Base-by-base conservation (phyloP, 2,888 invertebrate genomes). In the Eupelmus urozonus region DNA sequence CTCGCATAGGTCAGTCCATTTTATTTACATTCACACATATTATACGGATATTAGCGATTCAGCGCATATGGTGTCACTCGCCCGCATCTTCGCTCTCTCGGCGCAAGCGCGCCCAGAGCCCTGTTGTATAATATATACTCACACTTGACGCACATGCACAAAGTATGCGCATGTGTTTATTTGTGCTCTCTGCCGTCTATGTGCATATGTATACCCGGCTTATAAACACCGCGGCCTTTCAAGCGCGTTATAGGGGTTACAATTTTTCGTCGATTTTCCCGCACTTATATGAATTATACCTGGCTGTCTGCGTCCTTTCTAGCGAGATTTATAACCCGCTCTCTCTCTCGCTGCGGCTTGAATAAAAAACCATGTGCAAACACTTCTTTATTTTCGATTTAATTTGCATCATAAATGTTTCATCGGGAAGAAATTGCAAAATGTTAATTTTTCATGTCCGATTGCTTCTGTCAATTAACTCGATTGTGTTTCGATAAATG, bases 1-100 rank as follows among this genome's bases (percentile, higher is more conserved):
- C 55, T 42, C 63, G 5, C 40, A 34, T 34, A 34, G 34, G 34
- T 34, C 34, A 34, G 82, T 82, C 82, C 82, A 82, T 81, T 83
- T 84, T 80, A 85, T 84, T 83, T 84, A 84, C 85, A 82, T 84
- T 85, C 85, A 82, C 84, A 74, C 79, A 83, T 85, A 86, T 87
- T 85, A 85, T 85, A 76, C 70, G 70, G 82, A 85, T 87, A 86
- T 87, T 87, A 87, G 85, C 84, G 84, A 87, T 87, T 87, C 86
- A 85, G 83, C 84, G 83, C 85, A 87, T 87, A 86, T 85, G 85
- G 84, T 85, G 86, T 86, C 87, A 85, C 82, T 85, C 84, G 87
- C 87, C 87, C 87, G 87, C 87, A 87, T 87, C 86, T 86, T 83
- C 83, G 82, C 82, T 40, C 34, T 40, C 59, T 4, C 40, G 16